Conservation (phyloP, 2,888 invertebrate species). For the Unio delphinus region DNA sequence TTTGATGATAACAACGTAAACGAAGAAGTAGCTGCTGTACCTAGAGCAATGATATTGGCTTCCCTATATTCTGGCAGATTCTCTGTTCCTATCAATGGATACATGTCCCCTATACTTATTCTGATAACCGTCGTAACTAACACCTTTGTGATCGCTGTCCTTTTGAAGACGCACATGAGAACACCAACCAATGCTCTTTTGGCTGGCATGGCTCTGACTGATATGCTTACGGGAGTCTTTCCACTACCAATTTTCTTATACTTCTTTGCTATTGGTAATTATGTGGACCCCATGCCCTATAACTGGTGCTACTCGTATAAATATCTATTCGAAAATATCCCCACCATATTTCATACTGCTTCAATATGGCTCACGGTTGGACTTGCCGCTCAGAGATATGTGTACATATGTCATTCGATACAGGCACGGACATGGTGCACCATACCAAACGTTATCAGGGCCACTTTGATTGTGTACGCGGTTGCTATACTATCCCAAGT, state of each 20-base stretch:
- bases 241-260: constrained; percentile 82
- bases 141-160: constrained; percentile 89
- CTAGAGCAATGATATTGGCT: constrained; percentile 7
- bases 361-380: constrained; percentile 94
- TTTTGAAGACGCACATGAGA: constrained; percentile 91
- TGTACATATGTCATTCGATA: constrained; percentile 94
- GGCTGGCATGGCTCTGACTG: constrained; percentile 96
- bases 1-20: background rate
- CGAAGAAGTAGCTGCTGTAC: background rate
- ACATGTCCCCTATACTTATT: constrained; percentile 87
- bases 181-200: constrained; percentile 93
- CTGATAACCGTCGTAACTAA: constrained; percentile 92
- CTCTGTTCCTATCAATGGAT: constrained; percentile 79
- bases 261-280: constrained; percentile 91
- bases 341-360: constrained; percentile 86
- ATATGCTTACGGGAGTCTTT: constrained; percentile 84
- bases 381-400: constrained; percentile 92
- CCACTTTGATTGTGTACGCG: constrained; percentile 84
- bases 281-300: constrained; percentile 85
- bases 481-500: constrained; percentile 87
- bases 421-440: constrained; percentile 84
- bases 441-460: constrained; percentile 79
- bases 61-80: constrained; percentile 39
- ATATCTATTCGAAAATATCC: constrained; percentile 59
- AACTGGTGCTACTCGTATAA: constrained; percentile 83